Conservation (phyloP, 2,113 vertebrate genomes). For the Pelobates fuscus region DNA sequence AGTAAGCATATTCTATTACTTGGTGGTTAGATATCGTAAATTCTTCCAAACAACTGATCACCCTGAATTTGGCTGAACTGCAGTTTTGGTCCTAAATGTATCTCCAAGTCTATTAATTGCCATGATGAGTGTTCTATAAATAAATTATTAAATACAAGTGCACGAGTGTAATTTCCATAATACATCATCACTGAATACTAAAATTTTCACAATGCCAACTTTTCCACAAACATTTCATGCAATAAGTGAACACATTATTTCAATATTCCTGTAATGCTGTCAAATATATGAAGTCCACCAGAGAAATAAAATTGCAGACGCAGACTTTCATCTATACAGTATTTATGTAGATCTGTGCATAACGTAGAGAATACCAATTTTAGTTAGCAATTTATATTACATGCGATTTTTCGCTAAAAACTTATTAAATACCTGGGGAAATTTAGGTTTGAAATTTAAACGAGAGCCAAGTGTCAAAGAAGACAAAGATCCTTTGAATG, state of each 20-base stretch:
- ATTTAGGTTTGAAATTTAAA: conserved; percentile 59
- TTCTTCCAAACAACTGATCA: no score
- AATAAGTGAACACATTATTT: background rate
- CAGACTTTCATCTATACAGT: background rate
- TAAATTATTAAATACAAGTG: no score
- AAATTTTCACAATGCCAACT: no score
- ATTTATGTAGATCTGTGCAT: conserved; percentile 52
- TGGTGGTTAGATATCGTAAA: no score
- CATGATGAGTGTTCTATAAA: no score
- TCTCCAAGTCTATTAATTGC: no score
- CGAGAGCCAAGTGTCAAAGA: conserved; percentile 62
- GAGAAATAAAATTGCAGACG: conserved; percentile 20
- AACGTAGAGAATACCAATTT: conserved; percentile 51
- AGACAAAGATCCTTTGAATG: conserved; percentile 60
- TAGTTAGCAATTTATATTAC: conserved; percentile 53
- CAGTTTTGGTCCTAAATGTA: no score
- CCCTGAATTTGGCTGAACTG: no score
- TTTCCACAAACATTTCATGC: no score
- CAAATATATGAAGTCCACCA: background rate
- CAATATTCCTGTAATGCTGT: background rate
- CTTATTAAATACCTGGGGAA: conserved; percentile 60
- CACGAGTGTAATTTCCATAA: no score
- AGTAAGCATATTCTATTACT: no score
- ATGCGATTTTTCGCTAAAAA: conserved; percentile 57
- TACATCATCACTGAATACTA: no score